Evolutionary conservation across 2,113 vertebrate species (phyloP).

Genomic region (Callocephalon fimbriatum): DNA sequence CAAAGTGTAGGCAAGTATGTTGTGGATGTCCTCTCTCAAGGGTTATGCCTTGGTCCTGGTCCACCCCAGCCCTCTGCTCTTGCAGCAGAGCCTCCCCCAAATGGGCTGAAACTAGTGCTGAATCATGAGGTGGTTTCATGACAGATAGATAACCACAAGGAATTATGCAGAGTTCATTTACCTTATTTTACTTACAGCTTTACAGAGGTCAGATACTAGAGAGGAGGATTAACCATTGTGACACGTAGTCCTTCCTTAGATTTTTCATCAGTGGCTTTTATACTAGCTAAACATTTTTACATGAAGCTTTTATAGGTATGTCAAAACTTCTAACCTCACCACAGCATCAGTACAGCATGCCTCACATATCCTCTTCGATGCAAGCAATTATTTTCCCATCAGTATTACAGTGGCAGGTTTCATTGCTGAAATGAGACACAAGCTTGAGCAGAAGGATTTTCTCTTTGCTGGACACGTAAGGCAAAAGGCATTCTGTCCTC

Average conservation of each 20-base stretch:
- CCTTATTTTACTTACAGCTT: conserved; percentile 25
- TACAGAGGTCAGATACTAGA: conserved; percentile 29
- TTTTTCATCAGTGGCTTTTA: background rate
- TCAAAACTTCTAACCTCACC: conserved; percentile 2
- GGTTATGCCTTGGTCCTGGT: background rate
- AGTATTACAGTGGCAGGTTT: background rate
- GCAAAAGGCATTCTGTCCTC: background rate
- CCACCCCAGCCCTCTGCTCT: background rate
- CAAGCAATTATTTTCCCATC: background rate
- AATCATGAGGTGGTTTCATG: conserved; percentile 10
- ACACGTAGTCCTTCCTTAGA: conserved; percentile 15
- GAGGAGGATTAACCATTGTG: conserved; percentile 22
- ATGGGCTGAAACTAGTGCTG: background rate
- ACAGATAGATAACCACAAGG: conserved; percentile 47
- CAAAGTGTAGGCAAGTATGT: background rate
- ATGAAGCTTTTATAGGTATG: conserved; percentile 1
- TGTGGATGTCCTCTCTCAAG: background rate
- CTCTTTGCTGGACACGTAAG: background rate
- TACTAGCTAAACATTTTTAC: conserved; percentile 26
- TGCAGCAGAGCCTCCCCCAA: background rate
- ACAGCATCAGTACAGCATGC: background rate
- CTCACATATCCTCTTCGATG: background rate
- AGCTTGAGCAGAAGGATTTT: background rate
- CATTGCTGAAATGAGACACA: accelerated
- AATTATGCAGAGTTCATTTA: conserved; percentile 39